Base-by-base conservation (phyloP, 2,888 invertebrate species). In the Druceiella hillmani region DNA sequence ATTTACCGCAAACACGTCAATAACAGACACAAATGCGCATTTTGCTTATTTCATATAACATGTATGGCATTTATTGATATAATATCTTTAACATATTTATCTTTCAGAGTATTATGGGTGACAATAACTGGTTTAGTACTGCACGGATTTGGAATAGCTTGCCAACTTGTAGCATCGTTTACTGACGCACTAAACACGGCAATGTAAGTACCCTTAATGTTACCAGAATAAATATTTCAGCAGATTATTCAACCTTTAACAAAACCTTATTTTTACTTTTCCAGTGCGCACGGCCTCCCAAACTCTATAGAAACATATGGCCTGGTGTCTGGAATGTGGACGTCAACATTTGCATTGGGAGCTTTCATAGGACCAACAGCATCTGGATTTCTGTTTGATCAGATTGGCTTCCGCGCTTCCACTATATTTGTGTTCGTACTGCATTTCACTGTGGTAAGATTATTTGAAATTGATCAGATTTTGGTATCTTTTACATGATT, bases 251-350 rank as follows among this genome's bases (percentile, higher is more conserved):
- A n/a, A n/a, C n/a, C n/a, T n/a, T n/a, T n/a, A n/a, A n/a, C n/a
- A n/a, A n/a, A 17, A 15, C 10, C 3, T 17, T 45, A 34, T 31
- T 5, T 7, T 13, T 27, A 27, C 26, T 35, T 36, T 49, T 48
- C 6, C 60, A 87, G 87, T 51, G 69, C 74, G 1, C 72, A 78
- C 48, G 87, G 87, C 2, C 81, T 90, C 48, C 83, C 87, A 0
- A 88, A 93, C 59, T 85, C 83, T 43, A 74, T 92, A 47, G 87
- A 89, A 55, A 93, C 93, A 0, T 92, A 89, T 55, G 92, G 92
- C 0, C 66, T 92, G 22, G 84, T 92, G 5, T 90, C 92, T 1
- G 93, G 91, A 1, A 72, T 93, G 52, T 93, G 91, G 84, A 91
- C 92, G 2, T 89, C 90, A 1, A 81, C 87, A 0, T 91, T 92